Base-by-base conservation (phyloP, 2,113 vertebrate genomes). In the Lepus timidus region DNA sequence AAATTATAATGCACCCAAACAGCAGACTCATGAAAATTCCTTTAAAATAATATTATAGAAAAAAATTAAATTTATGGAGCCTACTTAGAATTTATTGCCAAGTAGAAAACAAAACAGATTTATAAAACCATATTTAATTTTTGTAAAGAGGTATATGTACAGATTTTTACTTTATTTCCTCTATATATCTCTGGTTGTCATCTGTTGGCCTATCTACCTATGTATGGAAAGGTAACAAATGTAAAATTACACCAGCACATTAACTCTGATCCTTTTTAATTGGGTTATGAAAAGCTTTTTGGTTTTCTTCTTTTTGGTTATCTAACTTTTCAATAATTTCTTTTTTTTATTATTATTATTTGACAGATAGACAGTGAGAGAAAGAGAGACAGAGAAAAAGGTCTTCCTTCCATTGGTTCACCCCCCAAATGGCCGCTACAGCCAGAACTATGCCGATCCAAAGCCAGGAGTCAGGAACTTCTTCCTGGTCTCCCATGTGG, bases 231-330 rank as follows among this genome's bases (percentile, higher is more conserved):
- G 39, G 71, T 19, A 6, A 52, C 90, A 91, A 90, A 75, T n/a
- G 19, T 92, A 92, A 90, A 95, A 95, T 44, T 64, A 84, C 2
- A 16, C 9, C 70, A 92, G 71, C 68, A 49, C 88, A 10, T 3
- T 55, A 84, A 88, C 7, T 91, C 49, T 36, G 36, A 13, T 61
- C 79, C 58, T 70, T 83, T 85, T 85, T 49, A 89, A 86, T 29
- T 88, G 23, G 16, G 3, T 65, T 81, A 90, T 33, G 6, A 39
- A 13, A 12, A 44, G 31, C 39, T 67, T 29, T 79, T 82, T 92
- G 75, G 11, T 78, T 88, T 91, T 52, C 1, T 58, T 93, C 67
- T 51, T 65, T 91, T 92, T 27, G 19, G 31, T 93, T 85, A 78
- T 64, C 13, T 89, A 25, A 20, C 68, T 83, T 78, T 89, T 81